A percentile compares a stretch with the other conserved stretches of the same genome.
Evolutionary conservation across 2,113 vertebrate species (phyloP).

Genomic region (Sander lucioperca): DNA sequence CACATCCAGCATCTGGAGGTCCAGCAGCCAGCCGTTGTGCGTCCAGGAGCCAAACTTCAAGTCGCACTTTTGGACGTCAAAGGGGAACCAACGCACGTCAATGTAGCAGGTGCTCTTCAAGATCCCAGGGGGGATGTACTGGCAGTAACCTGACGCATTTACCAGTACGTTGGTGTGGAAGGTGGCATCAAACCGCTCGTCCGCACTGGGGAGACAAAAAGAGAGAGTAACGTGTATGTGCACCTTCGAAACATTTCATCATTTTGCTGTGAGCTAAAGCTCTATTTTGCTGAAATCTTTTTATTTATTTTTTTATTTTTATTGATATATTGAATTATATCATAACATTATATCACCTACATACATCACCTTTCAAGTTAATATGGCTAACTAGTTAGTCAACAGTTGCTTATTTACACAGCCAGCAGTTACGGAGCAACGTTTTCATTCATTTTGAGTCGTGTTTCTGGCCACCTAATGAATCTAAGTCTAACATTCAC

Average conservation of each 20-base stretch:
- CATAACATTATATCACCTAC: no score
- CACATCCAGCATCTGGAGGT: conserved; percentile 90
- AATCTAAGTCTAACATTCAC: neutral
- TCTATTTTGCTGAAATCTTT: neutral
- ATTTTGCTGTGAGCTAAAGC: neutral
- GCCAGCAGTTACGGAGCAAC: no score
- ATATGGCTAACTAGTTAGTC: no score
- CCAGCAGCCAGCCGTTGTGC: conserved; percentile 90
- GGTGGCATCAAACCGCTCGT: conserved; percentile 90
- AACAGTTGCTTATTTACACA: no score
- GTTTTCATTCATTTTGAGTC: neutral
- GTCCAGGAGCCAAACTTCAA: conserved; percentile 93
- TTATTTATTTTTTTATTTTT: neutral
- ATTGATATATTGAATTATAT: no score
- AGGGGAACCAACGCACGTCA: conserved; percentile 91
- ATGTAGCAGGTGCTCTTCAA: conserved; percentile 90
- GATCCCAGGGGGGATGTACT: conserved; percentile 93
- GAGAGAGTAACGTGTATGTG: neutral
- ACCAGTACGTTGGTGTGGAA: conserved; percentile 92
- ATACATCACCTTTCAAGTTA: no score
- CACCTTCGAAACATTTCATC: neutral
- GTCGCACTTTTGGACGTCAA: conserved; percentile 90
- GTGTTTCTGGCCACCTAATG: neutral
- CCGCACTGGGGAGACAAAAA: conserved; percentile 79
- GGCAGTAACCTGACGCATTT: conserved; percentile 89